These are phyloP conservation scores for Lepidothrix coronata DNA, from an alignment of 2,113 vertebrate species.

Conservation along the genomic window DNA sequence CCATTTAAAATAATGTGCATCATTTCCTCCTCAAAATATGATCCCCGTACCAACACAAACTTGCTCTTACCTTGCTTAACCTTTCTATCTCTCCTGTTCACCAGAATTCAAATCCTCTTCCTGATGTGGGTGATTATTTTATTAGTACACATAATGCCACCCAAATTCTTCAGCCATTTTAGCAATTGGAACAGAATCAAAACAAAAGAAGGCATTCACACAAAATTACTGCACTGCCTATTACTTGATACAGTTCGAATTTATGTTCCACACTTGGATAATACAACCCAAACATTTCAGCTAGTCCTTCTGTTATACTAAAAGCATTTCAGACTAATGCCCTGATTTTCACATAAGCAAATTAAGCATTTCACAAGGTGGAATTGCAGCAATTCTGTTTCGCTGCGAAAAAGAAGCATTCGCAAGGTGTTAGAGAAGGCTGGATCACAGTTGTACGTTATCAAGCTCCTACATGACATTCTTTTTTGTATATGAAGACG, in stretches of 20 bases:
- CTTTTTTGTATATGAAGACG: background rate
- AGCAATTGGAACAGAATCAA: conserved; percentile 41
- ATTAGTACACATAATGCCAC: conserved; percentile 29
- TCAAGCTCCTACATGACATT: background rate
- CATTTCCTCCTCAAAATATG: background rate
- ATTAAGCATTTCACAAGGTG: background rate
- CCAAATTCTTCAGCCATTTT: conserved; percentile 33
- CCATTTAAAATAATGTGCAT: background rate
- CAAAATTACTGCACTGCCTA: background rate
- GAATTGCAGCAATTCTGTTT: background rate
- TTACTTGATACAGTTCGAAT: conserved; percentile 2
- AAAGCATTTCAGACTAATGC: background rate
- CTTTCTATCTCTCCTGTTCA: conserved; percentile 13
- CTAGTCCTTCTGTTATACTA: background rate
- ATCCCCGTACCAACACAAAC: background rate
- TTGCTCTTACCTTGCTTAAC: conserved; percentile 32
- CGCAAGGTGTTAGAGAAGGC: background rate
- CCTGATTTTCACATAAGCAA: conserved; percentile 3
- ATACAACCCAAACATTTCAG: conserved; percentile 5
- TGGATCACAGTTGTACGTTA: background rate
- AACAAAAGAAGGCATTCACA: conserved; percentile 27
- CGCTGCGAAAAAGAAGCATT: background rate
- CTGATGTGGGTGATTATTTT: conserved; percentile 39
- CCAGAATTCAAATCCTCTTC: conserved; percentile 41
- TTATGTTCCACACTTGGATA: background rate